Base-by-base conservation (phyloP, 2,113 vertebrate genomes). In the Sylvilagus bachmani region DNA sequence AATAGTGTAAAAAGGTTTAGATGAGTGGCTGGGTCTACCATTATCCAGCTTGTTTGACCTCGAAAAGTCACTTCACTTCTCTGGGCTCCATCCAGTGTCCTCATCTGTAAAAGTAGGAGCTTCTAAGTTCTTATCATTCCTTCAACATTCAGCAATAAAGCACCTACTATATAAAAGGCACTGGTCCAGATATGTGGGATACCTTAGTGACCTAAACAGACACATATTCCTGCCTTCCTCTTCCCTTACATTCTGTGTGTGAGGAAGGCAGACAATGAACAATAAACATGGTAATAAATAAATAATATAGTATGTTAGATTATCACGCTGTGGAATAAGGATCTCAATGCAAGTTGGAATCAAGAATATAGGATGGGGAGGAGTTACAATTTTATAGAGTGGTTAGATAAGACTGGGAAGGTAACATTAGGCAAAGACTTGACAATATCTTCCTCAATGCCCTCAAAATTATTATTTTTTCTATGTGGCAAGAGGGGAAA, bases 251-350 rank as follows among this genome's bases (percentile, higher is more conserved):
- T 82, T 82, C 33, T 83, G 7, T 12, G 33, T 29, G 29, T 10
- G 29, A 84, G 6, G 22, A 94, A 94, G 53, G 81, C 22, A 94
- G 77, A 90, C 29, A 86, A 70, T 70, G 49, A 89, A 64, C 21
- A 89, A 71, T n/a, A 83, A 78, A 36, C 55, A 77, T 3, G n/a
- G 61, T 51, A 62, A 83, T 77, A 92, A 92, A 86, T 81, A 75
- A 81, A 38, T 51, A 78, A 25, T 53, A 67, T 4, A 36, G 17
- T 44, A 53, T 71, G 80, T 80, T 80, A 89, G 27, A 38, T 86
- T 66, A 61, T 25, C 36, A 31, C 44, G 4, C 44, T 66, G 10
- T 71, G 13, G 10, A 38, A 44, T 73, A 91, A 73, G 25, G 4
- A 77, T 6, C 13, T 69, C 24, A 79, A 49, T 51, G 38, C 75